phyloP scores from a whole-genome alignment of 2,113 vertebrate species.

The Tragelaphus buxtoni region DNA sequence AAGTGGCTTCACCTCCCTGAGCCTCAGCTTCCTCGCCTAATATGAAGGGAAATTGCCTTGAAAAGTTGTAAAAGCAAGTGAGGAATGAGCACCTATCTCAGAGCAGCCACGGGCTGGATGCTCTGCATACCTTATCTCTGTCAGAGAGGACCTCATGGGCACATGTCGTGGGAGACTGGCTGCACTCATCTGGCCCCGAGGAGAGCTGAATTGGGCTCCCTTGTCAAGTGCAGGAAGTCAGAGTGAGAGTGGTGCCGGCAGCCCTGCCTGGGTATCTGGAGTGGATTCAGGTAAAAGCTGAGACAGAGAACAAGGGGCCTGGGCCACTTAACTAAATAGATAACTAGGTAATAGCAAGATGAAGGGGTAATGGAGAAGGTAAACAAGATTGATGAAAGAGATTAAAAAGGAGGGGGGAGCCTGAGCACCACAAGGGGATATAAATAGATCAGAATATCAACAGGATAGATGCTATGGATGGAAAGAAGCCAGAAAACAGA shows the following conservation, averaged over 20 bases:
- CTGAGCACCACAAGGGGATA: constrained; percentile 28
- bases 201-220: not conserved
- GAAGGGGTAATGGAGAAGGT: not conserved
- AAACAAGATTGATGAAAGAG: constrained; percentile 65
- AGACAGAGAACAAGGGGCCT: not conserved
- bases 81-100: not conserved
- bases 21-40: not conserved
- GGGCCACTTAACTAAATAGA: not conserved
- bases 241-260: too few relatives aligned
- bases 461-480: not conserved
- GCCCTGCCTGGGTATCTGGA: not conserved
- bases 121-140: too few relatives aligned
- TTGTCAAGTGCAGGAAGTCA: not conserved
- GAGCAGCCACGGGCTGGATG: rapidly evolving
- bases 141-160: not conserved
- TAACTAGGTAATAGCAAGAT: not conserved
- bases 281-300: not conserved
- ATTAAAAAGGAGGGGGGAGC: constrained; percentile 23
- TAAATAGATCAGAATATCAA: constrained; percentile 43
- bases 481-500: constrained; percentile 26
- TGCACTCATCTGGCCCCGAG: not conserved
- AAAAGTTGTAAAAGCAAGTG: not conserved
- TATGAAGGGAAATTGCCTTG: not conserved
- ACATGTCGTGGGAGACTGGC: not conserved
- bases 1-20: not conserved